Evolutionary conservation across 2,113 vertebrate species (phyloP).

Genomic region (Scalopus aquaticus): DNA sequence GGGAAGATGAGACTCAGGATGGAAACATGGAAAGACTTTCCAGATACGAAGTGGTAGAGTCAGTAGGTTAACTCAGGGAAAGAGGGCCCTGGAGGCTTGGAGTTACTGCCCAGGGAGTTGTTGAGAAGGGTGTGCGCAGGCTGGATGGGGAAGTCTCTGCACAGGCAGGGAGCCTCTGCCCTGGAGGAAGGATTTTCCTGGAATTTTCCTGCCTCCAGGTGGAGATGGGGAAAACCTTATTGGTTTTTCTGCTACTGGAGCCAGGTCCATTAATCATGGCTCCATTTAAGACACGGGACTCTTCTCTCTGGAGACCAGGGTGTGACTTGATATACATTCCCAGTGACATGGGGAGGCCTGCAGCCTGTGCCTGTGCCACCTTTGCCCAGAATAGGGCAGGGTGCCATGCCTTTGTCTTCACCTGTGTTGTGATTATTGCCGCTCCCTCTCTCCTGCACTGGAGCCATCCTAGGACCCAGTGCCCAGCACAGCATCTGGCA

Average conservation of each 20-base stretch:
- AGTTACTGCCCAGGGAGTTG: background rate
- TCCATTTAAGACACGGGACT: background rate
- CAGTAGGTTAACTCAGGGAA: background rate
- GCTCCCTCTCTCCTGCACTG: background rate
- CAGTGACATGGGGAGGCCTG: background rate
- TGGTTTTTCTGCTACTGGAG: conserved; percentile 39
- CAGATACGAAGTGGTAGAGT: background rate
- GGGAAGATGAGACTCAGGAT: background rate
- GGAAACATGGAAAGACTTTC: background rate
- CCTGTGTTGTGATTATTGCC: conserved; percentile 58
- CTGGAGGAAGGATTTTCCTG: conserved; percentile 46
- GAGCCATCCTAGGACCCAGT: conserved; percentile 13
- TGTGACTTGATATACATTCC: conserved; percentile 27
- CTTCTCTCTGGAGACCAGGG: conserved; percentile 43
- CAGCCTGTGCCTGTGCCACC: background rate
- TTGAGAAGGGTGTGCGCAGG: background rate
- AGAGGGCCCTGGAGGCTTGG: background rate
- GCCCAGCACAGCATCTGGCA: conserved; percentile 50
- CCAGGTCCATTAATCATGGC: conserved; percentile 50
- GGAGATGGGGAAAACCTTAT: conserved; percentile 53
- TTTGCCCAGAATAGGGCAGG: background rate
- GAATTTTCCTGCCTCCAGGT: conserved; percentile 64
- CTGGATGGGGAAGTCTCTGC: background rate
- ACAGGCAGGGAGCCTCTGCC: conserved; percentile 13
- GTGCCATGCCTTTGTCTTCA: background rate